phyloP scores from a whole-genome alignment of 2,888 invertebrate species.

The Adineta ricciae region DNA sequence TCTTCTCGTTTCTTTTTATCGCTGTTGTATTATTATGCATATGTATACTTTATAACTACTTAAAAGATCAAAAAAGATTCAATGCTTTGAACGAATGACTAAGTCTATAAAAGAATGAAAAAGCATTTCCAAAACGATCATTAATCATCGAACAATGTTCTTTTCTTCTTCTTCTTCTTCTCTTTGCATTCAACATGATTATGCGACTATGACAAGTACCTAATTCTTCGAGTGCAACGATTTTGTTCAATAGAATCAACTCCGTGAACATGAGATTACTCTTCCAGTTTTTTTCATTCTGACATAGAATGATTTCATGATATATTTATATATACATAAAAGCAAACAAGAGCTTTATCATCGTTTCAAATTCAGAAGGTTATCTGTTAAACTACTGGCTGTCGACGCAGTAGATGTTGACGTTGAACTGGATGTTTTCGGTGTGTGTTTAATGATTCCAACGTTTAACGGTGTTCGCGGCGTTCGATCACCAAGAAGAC shows the following conservation, averaged over 20 bases:
- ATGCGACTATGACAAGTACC: background rate
- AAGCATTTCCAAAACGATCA: background rate
- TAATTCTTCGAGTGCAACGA: background rate
- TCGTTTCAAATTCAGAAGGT: constrained; percentile 11
- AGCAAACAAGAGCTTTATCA: background rate
- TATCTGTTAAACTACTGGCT: background rate
- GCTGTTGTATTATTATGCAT: background rate
- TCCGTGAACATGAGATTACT: background rate
- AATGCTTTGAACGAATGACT: background rate
- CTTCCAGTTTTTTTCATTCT: background rate
- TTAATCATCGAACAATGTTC: background rate
- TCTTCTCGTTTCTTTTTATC: background rate
- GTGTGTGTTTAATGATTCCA: constrained; percentile 16
- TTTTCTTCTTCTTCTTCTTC: background rate
- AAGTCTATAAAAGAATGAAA: background rate
- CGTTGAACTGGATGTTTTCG: background rate
- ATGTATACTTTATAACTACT: background rate
- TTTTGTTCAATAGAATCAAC: background rate
- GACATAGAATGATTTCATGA: background rate
- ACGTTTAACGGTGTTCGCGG: background rate
- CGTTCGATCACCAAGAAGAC: background rate
- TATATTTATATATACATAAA: background rate
- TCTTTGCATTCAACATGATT: background rate
- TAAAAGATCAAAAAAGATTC: background rate
- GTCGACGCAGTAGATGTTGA: background rate